These are phyloP conservation scores for Nomada goodeniana DNA, from an alignment of 2,888 invertebrate species.

Conservation along the genomic window DNA sequence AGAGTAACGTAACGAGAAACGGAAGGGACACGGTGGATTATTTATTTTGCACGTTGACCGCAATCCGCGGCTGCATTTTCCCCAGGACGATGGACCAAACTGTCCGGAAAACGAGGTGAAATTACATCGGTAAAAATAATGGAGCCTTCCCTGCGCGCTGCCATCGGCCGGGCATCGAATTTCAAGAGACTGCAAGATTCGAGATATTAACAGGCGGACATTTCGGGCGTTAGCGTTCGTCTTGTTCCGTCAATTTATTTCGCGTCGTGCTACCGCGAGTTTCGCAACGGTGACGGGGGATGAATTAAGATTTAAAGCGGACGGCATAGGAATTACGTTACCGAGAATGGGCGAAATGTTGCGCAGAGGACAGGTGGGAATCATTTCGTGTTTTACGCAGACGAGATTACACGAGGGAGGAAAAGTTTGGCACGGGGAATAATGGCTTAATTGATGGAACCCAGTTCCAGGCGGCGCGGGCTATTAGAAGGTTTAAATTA, in stretches of 20 bases:
- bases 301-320: slow-evolving; percentile 5
- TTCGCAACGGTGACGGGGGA: neutral
- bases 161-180: slow-evolving; percentile 24
- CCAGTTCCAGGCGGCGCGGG: slow-evolving; percentile 1
- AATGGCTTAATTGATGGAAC: slow-evolving; percentile 44
- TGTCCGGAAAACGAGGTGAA: slow-evolving; percentile 82
- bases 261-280: neutral
- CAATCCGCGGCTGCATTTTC: slow-evolving; percentile 77
- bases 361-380: slow-evolving; percentile 5
- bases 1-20: slow-evolving; percentile 65
- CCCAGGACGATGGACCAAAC: slow-evolving; percentile 74
- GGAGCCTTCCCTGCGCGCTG: slow-evolving; percentile 37
- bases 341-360: slow-evolving; percentile 1
- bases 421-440: slow-evolving; percentile 26
- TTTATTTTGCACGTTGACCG: slow-evolving; percentile 78
- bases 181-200: neutral
- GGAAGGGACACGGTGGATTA: slow-evolving; percentile 74
- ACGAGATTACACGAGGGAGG: slow-evolving; percentile 10
- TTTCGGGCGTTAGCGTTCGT: too few relatives aligned
- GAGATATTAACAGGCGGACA: neutral
- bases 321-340: neutral
- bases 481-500: slow-evolving; percentile 5
- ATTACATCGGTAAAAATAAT: slow-evolving; percentile 78
- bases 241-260: neutral
- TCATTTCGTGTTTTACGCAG: slow-evolving; percentile 17